These are phyloP conservation scores for Sinocyclocheilus maitianheensis DNA, from an alignment of 2,113 vertebrate species.

Conservation along the genomic window DNA sequence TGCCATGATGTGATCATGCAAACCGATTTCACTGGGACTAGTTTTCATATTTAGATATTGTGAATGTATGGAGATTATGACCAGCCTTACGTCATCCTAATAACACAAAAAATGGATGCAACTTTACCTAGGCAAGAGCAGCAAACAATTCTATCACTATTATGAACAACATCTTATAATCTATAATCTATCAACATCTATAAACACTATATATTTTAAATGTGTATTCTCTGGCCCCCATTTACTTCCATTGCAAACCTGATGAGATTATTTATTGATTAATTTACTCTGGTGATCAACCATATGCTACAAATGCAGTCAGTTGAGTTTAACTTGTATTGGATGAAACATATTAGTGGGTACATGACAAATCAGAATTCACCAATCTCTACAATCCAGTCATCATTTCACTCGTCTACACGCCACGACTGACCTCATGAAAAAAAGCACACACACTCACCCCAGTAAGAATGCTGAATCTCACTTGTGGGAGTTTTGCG, in stretches of 20 bases:
- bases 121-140: neutral
- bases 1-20: neutral
- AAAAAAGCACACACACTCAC: constrained; percentile 31
- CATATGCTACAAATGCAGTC: neutral
- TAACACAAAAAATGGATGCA: neutral
- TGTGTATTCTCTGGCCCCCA: neutral
- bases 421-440: neutral
- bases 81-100: neutral
- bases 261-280: neutral
- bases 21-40: neutral
- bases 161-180: neutral
- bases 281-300: neutral
- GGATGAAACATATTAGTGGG: neutral
- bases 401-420: neutral
- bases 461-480: constrained; percentile 40
- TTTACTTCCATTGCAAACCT: neutral
- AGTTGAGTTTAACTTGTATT: neutral
- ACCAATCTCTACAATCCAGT: constrained; percentile 3
- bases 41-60: neutral
- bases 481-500: constrained; percentile 44
- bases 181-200: neutral
- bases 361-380: neutral
- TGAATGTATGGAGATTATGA: neutral
- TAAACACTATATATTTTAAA: neutral
- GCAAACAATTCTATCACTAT: neutral